phyloP scores from a whole-genome alignment of 1,140 invertebrate genomes.

The Zaprionus tsacasi region DNA sequence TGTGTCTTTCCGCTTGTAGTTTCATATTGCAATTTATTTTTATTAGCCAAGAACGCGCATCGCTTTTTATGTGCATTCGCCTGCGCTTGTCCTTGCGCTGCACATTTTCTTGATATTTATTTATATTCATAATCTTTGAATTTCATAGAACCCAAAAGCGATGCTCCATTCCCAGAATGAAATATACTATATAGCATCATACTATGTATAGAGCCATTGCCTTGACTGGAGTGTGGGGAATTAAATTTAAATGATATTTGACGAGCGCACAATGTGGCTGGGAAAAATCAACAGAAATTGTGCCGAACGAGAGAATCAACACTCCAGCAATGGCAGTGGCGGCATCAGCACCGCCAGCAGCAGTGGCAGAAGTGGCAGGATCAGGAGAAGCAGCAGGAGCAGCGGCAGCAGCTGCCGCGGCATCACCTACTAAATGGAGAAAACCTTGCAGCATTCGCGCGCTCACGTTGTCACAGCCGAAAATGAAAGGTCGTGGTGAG shows the following conservation, averaged over 20 bases:
- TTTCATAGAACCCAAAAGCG: not conserved
- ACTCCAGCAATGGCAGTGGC: conserved; percentile 14
- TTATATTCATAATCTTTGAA: conserved; percentile 8
- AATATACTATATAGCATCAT: conserved; percentile 4
- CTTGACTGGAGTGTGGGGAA: conserved; percentile 41
- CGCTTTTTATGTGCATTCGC: conserved; percentile 45
- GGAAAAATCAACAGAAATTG: conserved; percentile 42
- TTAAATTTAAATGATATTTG: conserved; percentile 80
- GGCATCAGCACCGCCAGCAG: not conserved
- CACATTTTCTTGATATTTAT: conserved; percentile 3
- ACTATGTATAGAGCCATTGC: conserved; percentile 11
- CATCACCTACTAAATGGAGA: conserved; percentile 16
- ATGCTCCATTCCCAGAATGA: not conserved
- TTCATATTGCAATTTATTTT: conserved; percentile 78
- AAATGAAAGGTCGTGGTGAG: conserved; percentile 36
- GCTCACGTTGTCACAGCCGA: conserved; percentile 12
- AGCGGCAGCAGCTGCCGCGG: conserved; percentile 12
- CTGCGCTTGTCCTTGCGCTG: conserved; percentile 13
- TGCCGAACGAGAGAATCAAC: conserved; percentile 38
- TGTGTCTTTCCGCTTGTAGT: conserved; percentile 35
- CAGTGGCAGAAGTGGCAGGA: not conserved
- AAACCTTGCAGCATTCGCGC: conserved; percentile 18
- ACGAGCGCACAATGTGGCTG: conserved; percentile 44
- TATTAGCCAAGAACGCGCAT: conserved; percentile 39
- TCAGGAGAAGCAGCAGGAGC: not conserved